Percentiles rank a stretch among this genome's conserved stretches.
These are phyloP conservation scores for Rhogogaster chlorosoma DNA, from an alignment of 2,888 invertebrate genomes.

Conservation along the genomic window DNA sequence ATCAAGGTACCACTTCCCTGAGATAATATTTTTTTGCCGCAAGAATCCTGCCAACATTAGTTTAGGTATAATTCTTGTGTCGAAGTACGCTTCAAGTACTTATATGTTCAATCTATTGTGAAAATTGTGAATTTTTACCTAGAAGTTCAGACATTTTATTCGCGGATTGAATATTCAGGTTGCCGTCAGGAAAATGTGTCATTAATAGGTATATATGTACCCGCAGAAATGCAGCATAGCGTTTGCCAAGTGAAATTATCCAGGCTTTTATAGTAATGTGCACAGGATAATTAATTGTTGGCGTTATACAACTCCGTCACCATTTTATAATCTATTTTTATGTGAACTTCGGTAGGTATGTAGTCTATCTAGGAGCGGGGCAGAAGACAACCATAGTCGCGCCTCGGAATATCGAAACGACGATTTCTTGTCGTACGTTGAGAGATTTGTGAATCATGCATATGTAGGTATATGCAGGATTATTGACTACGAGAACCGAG, in stretches of 20 bases:
- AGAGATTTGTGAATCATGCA: conserved; percentile 20
- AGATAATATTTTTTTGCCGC: not conserved
- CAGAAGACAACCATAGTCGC: not conserved
- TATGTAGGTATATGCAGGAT: not conserved
- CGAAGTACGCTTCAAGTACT: not conserved
- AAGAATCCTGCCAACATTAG: too few species aligned
- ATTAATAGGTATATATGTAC: not conserved
- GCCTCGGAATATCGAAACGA: not conserved
- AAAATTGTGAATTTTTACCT: not conserved
- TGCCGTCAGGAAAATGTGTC: not conserved
- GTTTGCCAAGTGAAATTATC: conserved; percentile 28
- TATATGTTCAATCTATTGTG: not conserved
- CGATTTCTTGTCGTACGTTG: conserved; percentile 5
- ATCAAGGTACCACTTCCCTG: not conserved
- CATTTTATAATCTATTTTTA: not conserved
- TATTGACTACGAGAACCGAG: not conserved
- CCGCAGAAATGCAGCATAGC: not conserved
- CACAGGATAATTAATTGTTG: not conserved
- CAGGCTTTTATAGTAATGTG: not conserved
- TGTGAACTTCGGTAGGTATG: not conserved
- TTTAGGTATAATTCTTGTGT: not conserved
- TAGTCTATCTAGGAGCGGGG: not conserved
- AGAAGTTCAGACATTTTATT: not conserved
- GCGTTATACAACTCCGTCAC: not conserved
- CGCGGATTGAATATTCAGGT: not conserved